Evolutionary conservation across 2,113 vertebrate species (phyloP).

Genomic region (Malurus elegans): DNA sequence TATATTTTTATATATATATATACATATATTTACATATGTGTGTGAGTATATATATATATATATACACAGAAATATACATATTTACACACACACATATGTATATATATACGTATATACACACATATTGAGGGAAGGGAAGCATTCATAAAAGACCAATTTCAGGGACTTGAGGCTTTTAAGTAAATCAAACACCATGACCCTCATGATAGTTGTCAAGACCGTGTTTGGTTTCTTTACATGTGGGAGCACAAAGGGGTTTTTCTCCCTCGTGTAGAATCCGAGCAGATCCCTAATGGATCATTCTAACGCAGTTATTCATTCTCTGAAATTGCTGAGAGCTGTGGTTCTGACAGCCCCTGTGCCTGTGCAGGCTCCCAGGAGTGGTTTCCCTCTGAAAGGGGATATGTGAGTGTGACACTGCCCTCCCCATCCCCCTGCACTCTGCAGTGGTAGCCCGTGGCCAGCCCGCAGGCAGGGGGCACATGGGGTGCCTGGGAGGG

Average conservation of each 20-base stretch:
- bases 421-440: neutral
- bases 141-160: neutral
- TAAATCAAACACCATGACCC: neutral
- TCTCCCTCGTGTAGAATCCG: neutral
- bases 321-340: neutral
- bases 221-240: neutral
- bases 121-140: rapidly evolving
- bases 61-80: rapidly evolving
- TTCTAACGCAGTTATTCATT: neutral
- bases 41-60: rapidly evolving
- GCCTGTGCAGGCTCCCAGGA: neutral
- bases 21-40: rapidly evolving
- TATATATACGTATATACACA: rapidly evolving
- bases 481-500: neutral
- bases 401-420: neutral
- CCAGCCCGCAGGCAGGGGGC: neutral
- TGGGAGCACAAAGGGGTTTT: neutral
- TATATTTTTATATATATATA: too few species aligned
- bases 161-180: neutral
- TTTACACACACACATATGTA: rapidly evolving
- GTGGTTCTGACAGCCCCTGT: neutral
- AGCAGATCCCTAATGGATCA: neutral
- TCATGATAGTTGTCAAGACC: neutral
- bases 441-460: neutral
- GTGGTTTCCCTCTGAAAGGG: neutral